phyloP scores from a whole-genome alignment of 2,888 invertebrate genomes.

The Micoletzkya japonica region DNA sequence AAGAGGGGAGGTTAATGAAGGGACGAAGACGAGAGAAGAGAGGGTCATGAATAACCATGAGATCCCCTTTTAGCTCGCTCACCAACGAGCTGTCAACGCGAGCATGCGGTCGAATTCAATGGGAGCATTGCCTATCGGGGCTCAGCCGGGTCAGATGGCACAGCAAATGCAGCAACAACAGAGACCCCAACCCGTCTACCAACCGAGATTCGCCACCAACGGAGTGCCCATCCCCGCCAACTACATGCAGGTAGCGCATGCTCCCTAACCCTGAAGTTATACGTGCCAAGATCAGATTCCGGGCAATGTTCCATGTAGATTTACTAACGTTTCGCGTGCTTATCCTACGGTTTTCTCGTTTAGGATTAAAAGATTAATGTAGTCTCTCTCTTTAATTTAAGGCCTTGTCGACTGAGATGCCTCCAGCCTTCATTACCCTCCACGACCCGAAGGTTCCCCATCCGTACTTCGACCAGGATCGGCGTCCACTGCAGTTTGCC shows the following conservation, averaged over 20 bases:
- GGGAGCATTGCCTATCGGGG: background rate
- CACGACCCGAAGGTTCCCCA: conserved; percentile 6
- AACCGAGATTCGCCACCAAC: conserved; percentile 11
- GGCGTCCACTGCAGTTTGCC: conserved; percentile 6
- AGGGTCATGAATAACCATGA: background rate
- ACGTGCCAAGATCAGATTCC: no score
- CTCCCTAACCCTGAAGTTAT: no score
- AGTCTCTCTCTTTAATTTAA: no score
- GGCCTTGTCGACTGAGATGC: conserved; percentile 20
- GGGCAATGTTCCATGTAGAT: background rate
- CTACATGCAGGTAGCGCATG: conserved; percentile 3
- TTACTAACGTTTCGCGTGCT: no score
- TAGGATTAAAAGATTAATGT: no score
- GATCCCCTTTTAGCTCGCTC: conserved; percentile 1
- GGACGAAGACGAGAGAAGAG: background rate
- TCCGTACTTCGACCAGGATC: conserved; percentile 23
- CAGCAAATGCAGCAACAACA: conserved; percentile 3
- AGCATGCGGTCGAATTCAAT: background rate
- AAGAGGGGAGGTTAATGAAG: background rate
- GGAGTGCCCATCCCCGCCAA: conserved; percentile 5
- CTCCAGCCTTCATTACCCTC: conserved; percentile 15
- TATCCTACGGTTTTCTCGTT: no score
- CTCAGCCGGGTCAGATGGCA: background rate
- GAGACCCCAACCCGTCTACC: background rate
- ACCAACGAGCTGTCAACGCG: background rate